Conservation (phyloP, 2,888 invertebrate species). For the Dione juno region DNA sequence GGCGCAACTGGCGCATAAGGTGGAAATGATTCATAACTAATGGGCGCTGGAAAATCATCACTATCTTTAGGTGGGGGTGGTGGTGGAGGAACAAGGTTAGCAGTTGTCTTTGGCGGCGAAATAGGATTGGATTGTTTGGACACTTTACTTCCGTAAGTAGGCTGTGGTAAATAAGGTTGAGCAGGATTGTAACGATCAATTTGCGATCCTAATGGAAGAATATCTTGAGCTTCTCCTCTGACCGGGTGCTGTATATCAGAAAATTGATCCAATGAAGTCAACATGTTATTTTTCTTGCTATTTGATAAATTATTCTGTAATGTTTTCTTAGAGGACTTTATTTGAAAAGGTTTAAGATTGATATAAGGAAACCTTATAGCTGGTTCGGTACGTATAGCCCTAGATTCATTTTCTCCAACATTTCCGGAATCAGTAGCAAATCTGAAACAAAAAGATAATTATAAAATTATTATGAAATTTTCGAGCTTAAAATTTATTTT, state of each 20-base stretch:
- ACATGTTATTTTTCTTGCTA: conserved; percentile 68
- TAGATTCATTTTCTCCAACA: conserved; percentile 76
- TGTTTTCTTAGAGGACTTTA: conserved; percentile 65
- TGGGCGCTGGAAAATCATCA: conserved; percentile 67
- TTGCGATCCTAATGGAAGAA: conserved; percentile 55
- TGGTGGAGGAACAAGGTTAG: conserved; percentile 69
- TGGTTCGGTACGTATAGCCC: conserved; percentile 74
- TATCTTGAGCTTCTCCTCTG: conserved; percentile 75
- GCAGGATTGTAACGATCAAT: conserved; percentile 80
- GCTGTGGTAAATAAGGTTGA: conserved; percentile 73
- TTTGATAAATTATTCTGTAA: conserved; percentile 52
- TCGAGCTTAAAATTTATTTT: background rate
- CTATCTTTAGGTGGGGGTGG: conserved; percentile 55
- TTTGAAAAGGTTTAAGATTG: conserved; percentile 74
- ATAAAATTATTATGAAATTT: background rate
- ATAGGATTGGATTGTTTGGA: conserved; percentile 62
- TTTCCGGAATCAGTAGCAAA: conserved; percentile 70
- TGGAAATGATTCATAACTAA: conserved; percentile 73
- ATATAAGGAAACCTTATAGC: conserved; percentile 75
- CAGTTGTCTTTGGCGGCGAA: conserved; percentile 57
- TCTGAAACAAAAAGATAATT: conserved; percentile 54
- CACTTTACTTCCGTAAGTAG: conserved; percentile 61
- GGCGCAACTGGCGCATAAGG: conserved; percentile 62
- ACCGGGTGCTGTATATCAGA: conserved; percentile 67
- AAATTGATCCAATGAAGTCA: conserved; percentile 68